Evolutionary conservation across 1,140 invertebrate species (phyloP).

Genomic region (Drosophila novamexicana): DNA sequence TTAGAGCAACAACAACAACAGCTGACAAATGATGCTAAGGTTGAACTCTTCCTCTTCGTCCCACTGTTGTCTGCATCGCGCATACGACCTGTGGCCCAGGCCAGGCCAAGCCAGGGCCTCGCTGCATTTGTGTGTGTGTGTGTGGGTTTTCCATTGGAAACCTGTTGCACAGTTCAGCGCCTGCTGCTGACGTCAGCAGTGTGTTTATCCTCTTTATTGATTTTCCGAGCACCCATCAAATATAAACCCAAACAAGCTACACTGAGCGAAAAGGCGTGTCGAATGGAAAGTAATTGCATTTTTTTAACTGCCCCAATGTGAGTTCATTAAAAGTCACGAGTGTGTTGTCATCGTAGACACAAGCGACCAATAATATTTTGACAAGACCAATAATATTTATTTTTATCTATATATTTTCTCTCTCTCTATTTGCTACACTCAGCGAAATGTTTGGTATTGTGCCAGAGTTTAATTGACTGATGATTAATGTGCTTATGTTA

Average conservation of each 20-base stretch:
- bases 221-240: constrained; percentile 46
- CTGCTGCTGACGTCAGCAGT: constrained; percentile 61
- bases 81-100: constrained; percentile 35
- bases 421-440: background rate
- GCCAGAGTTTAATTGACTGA: no score
- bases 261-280: background rate
- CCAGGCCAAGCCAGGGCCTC: constrained; percentile 5
- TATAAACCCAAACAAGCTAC: background rate
- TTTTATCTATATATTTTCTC: background rate
- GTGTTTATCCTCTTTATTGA: constrained; percentile 55
- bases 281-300: background rate
- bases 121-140: background rate
- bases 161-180: constrained; percentile 55
- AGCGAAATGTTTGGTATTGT: background rate
- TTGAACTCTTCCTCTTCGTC: background rate
- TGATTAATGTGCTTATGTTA: no score
- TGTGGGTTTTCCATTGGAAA: constrained; percentile 31
- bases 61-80: constrained; percentile 10
- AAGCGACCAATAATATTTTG: background rate
- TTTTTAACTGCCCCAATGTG: background rate
- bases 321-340: no score
- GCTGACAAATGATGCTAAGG: constrained; percentile 43
- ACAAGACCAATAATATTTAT: background rate
- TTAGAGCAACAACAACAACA: constrained; percentile 11
- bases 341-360: no score